Base-by-base conservation (phyloP, 2,888 invertebrate species). In the Tipula helvola region DNA sequence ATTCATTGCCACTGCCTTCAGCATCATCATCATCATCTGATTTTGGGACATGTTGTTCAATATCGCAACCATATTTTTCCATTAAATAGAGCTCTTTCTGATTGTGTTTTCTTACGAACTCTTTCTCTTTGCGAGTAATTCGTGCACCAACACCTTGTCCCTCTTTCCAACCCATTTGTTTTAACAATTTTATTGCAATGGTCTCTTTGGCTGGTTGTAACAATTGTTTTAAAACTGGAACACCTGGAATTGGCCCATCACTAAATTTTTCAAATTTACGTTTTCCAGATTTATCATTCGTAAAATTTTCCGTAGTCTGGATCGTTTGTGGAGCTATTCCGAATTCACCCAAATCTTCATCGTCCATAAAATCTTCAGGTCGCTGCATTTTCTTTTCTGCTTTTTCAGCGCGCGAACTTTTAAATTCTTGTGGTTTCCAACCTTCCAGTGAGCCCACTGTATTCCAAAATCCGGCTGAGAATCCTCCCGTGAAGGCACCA, bases 401-500 rank as follows among this genome's bases (percentile, higher is more conserved):
- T 89, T 95, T 96, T 87, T 95, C 96, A 1, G 91, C 91, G 8
- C 98, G 93, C 0, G 98, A 97, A 87, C 99, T 99, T 89, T 96
- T 96, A 90, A 99, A 99, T 16, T 95, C 94, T 44, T 95, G 93
- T 0, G 99, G 99, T 10, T 94, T 94, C 97, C 98, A 99, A 86
- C 99, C 99, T 93, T 99, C 98, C 88, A 96, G 94, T 0, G 98
- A 96, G 0, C 98, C 99, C 28, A 99, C 99, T 0, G 98, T 96
- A 90, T 99, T 99, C 90, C 96, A 99, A 90, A 97, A 99, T 0
- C 99, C 99, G 0, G 99, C 99, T 13, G 98, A 98, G 91, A 99
- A 99, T 2, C 94, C 98, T 0, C 99, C 99, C 0, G 99, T 99
- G 90, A 99, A 99, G 0, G 99, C 99, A 7, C 99, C 99, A 91